Base-by-base conservation (phyloP, 2,797 vertebrate species). In the Spinus olivaceus region DNA sequence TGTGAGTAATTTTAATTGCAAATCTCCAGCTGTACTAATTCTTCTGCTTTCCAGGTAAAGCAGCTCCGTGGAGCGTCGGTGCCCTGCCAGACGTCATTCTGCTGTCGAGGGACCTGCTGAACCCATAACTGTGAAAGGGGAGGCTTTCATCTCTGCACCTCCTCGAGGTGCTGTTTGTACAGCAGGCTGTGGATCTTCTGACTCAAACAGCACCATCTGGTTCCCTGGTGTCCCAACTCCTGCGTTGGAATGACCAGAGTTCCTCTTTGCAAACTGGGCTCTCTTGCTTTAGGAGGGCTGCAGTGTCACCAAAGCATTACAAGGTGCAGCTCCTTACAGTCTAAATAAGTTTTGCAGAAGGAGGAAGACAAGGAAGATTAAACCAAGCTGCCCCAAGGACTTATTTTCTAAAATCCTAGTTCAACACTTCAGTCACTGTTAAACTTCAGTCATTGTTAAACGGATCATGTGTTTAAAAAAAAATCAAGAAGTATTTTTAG, bases 31-130 rank as follows among this genome's bases (percentile, higher is more conserved):
- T 46, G 39, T 70, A 18, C 56, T 95, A 44, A 97, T 78, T 94
- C 37, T 90, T n/a, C 28, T 93, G 72, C 71, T 94, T 85, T 94
- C 70, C 92, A 98, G 98, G 98, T 98, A 97, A 97, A 98, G 87
- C 85, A 51, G 61, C 90, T 88, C 64, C 4, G 0, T 18, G 32
- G 78, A 47, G 19, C 10, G 0, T 25, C 4, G 21, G 63, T 66
- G 33, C 90, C 92, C 92, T 41, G 71, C 90, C 78, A 95, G 85
- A 51, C 49, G 65, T 72, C 78, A 53, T 57, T 81, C 95, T 89
- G 89, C 73, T 88, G 91, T 88, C 4, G 15, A 97, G 91, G 95
- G 92, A 92, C 86, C 88, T 93, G 92, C 94, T 77, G 92, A 91
- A 84, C 76, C 90, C 81, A 3, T 86, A 85, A 92, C 74, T 76